Evolutionary conservation across 92 coral and sea anemone species (phyloP).

Genomic region (Zoanthus sansibaricus): DNA sequence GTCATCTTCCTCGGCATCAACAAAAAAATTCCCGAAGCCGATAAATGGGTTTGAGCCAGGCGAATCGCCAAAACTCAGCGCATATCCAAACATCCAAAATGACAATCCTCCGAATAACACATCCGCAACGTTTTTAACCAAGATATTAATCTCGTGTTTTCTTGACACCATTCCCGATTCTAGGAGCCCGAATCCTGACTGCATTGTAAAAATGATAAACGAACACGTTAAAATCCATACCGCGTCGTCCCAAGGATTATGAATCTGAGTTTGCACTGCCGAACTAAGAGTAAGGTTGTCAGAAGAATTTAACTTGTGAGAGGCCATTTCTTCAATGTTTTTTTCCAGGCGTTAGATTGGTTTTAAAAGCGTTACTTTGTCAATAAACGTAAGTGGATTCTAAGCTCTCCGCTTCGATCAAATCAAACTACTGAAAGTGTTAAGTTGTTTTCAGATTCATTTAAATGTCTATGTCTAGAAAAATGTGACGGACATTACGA

Average conservation of each 20-base stretch:
- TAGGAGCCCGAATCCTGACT: constrained; percentile 67
- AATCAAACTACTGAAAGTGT: background rate
- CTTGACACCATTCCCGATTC: constrained; percentile 79
- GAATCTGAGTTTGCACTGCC: background rate
- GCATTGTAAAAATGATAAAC: constrained; percentile 75
- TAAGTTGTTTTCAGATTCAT: background rate
- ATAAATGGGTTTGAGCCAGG: constrained; percentile 63
- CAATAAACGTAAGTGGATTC: background rate
- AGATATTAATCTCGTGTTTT: constrained; percentile 73
- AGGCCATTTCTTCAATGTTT: constrained; percentile 9
- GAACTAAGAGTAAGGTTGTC: background rate
- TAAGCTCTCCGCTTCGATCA: background rate
- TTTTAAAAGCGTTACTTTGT: background rate
- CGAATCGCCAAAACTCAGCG: constrained; percentile 64
- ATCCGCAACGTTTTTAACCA: constrained; percentile 73
- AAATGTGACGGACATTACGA: constrained; percentile 27
- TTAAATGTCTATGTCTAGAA: background rate
- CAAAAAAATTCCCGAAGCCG: constrained; percentile 67
- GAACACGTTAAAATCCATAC: constrained; percentile 74
- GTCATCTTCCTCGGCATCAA: constrained; percentile 66
- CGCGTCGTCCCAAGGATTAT: constrained; percentile 78
- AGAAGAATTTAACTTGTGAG: constrained; percentile 13
- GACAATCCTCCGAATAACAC: constrained; percentile 73
- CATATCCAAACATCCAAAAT: constrained; percentile 76
- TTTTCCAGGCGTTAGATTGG: constrained; percentile 4